A percentile compares a stretch with the other conserved stretches of the same genome.
phyloP scores from a whole-genome alignment of 2,888 invertebrate species.

The Muschampia staudingeri region DNA sequence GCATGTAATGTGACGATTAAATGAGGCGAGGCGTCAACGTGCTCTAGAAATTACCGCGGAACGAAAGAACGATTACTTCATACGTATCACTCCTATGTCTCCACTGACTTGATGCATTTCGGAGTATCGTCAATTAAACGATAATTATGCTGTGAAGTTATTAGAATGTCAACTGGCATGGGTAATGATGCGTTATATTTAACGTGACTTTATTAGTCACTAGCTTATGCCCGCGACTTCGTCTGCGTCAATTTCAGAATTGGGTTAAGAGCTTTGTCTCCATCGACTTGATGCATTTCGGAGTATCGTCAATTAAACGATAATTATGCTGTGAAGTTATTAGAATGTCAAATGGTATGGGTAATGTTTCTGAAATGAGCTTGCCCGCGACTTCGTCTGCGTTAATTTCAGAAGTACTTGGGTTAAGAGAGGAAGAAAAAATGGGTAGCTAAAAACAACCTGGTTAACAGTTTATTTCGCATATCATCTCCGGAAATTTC shows the following conservation, averaged over 20 bases:
- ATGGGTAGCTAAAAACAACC: too few species aligned
- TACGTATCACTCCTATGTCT: constrained; percentile 11
- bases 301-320: constrained; percentile 20
- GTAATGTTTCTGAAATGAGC: too few species aligned
- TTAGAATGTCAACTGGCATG: neutral
- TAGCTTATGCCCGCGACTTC: too few species aligned
- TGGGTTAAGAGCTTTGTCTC: neutral
- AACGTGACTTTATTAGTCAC: neutral
- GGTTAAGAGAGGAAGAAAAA: too few species aligned
- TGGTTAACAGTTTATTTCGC: too few species aligned
- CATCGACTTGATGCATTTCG: neutral
- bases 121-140: constrained; percentile 18
- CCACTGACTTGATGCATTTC: neutral
- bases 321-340: constrained; percentile 6
- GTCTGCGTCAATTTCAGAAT: too few species aligned
- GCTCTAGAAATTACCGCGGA: constrained; percentile 61
- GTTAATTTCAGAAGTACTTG: too few species aligned
- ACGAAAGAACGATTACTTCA: constrained; percentile 59
- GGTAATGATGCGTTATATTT: neutral
- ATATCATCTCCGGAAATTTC: too few species aligned
- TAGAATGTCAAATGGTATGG: neutral
- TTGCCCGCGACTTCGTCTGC: too few species aligned
- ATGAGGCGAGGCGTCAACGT: constrained; percentile 78
- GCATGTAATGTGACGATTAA: constrained; percentile 87
- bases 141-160: constrained; percentile 6